Evolutionary conservation across 2,797 vertebrate genomes (phyloP).

Genomic region (Myripristis jacobus): DNA sequence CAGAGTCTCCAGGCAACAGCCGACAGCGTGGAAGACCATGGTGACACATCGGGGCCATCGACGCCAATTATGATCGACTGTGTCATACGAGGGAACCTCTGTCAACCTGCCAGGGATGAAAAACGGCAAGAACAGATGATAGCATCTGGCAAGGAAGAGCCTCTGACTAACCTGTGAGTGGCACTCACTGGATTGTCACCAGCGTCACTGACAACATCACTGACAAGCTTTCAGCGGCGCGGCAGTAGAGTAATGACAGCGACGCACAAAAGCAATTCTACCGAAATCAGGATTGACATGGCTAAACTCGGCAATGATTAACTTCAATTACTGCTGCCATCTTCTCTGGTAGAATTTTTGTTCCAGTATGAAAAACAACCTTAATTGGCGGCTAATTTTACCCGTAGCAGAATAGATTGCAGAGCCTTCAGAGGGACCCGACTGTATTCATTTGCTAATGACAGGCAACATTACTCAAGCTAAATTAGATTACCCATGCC

Average conservation of each 20-base stretch:
- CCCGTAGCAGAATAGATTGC: conserved; percentile 64
- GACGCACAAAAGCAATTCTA: conserved; percentile 24
- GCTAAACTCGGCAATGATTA: conserved; percentile 59
- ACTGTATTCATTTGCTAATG: conserved; percentile 73
- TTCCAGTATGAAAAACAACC: conserved; percentile 65
- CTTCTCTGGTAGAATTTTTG: conserved; percentile 37
- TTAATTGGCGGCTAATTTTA: conserved; percentile 80
- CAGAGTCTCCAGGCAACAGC: conserved; percentile 68
- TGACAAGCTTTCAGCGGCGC: not conserved
- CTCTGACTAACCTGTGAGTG: conserved; percentile 38
- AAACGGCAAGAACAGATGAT: conserved; percentile 19
- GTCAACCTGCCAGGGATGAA: conserved; percentile 9
- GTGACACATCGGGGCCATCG: conserved; percentile 33
- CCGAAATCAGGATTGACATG: conserved; percentile 48
- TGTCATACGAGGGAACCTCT: conserved; percentile 27
- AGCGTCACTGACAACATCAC: conserved; percentile 18
- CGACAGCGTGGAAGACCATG: conserved; percentile 31
- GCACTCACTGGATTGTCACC: conserved; percentile 13
- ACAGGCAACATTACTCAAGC: conserved; percentile 79
- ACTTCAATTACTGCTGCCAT: conserved; percentile 56
- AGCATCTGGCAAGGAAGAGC: conserved; percentile 16
- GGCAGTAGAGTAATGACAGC: not conserved
- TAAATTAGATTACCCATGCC: conserved; percentile 79
- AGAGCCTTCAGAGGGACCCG: conserved; percentile 64
- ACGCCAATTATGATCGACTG: conserved; percentile 32